Conservation (phyloP, 2,888 invertebrate genomes). For the Labia minor region DNA sequence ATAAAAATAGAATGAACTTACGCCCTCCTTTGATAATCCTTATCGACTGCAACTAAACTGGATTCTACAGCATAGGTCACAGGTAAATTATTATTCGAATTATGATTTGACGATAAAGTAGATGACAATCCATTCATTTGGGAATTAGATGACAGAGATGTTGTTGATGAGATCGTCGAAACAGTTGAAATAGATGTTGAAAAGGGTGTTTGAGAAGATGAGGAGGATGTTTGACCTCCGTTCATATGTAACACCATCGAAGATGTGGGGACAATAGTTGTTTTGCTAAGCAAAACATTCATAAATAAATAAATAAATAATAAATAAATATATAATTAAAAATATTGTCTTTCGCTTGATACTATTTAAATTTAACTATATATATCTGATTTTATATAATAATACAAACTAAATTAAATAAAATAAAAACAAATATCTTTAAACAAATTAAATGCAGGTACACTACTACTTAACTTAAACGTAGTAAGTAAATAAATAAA, state of each 20-base stretch:
- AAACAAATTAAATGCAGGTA: no score
- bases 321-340: no score
- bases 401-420: no score
- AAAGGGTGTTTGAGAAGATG: background rate
- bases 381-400: no score
- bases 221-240: background rate
- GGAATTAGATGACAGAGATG: background rate
- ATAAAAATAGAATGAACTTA: no score
- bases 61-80: background rate
- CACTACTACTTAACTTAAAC: no score
- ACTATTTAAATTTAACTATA: no score
- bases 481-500: no score
- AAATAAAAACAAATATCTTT: no score
- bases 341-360: no score
- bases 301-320: no score
- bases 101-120: background rate
- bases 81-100: background rate
- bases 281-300: background rate
- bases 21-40: conserved; percentile 1
- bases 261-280: background rate
- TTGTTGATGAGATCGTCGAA: background rate
- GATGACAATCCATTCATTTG: background rate
- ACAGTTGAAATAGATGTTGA: background rate
- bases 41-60: background rate
- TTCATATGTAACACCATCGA: background rate